A percentile compares a stretch with the other conserved stretches of the same genome.
phyloP scores from a whole-genome alignment of 2,888 invertebrate species.

The Ormyrus pomaceus region DNA sequence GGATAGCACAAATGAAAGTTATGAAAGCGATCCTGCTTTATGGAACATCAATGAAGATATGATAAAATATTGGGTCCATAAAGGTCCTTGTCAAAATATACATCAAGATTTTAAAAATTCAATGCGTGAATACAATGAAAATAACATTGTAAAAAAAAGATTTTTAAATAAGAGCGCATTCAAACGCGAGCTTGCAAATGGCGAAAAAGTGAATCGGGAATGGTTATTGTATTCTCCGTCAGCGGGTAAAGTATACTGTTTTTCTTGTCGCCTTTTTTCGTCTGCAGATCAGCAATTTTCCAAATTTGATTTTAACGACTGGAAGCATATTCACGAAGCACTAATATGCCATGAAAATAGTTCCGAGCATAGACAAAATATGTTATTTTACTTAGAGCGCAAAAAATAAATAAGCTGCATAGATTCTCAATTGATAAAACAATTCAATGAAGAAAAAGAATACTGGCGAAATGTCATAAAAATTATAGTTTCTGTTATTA shows the following conservation, averaged over 20 bases:
- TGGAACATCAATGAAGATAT: conserved; percentile 20
- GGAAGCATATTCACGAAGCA: conserved; percentile 5
- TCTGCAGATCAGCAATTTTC: not conserved
- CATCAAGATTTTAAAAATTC: not conserved
- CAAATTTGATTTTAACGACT: not conserved
- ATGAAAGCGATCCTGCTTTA: not conserved
- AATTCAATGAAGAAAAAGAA: conserved; percentile 1
- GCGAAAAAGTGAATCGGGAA: not conserved
- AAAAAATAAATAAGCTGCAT: not conserved
- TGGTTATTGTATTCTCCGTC: not conserved
- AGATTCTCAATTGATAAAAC: not conserved
- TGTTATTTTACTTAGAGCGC: conserved; percentile 1
- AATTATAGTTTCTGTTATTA: not conserved
- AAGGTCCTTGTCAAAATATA: conserved; percentile 30
- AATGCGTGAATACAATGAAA: not conserved
- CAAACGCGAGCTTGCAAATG: not conserved
- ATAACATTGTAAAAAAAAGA: not conserved
- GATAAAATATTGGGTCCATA: conserved; percentile 32
- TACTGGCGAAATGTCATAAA: not conserved
- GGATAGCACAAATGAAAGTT: no score
- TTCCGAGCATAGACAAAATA: not conserved
- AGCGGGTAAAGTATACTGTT: not conserved
- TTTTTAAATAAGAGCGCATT: not conserved
- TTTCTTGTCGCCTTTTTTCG: conserved; percentile 6
- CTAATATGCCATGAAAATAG: conserved; percentile 3